Conservation (phyloP, 1,140 invertebrate genomes). For the Trichonephila inaurata region DNA sequence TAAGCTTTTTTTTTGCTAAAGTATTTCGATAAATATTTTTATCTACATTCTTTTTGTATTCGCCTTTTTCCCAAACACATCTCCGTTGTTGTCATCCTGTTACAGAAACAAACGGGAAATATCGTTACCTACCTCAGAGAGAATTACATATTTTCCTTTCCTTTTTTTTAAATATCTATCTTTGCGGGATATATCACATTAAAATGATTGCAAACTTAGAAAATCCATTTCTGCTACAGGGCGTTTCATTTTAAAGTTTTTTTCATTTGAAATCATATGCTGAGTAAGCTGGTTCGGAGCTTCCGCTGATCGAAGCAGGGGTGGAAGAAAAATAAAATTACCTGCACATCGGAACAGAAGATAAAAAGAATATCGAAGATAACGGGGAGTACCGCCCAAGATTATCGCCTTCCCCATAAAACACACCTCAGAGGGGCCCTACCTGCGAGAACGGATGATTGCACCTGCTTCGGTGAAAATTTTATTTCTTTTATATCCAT, state of each 20-base stretch:
- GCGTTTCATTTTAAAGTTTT: neutral
- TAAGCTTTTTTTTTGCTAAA: no score
- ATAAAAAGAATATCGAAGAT: slow-evolving; percentile 38
- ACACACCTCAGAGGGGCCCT: slow-evolving; percentile 12
- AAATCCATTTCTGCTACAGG: neutral
- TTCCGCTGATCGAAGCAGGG: neutral
- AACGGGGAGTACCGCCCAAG: neutral
- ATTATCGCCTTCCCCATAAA: slow-evolving; percentile 27
- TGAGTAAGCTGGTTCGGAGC: neutral
- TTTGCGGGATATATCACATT: neutral
- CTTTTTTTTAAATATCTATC: neutral
- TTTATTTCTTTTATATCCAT: slow-evolving; percentile 39
- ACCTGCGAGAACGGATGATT: slow-evolving; percentile 36
- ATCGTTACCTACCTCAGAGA: no score
- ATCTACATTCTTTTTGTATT: no score
- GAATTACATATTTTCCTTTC: neutral
- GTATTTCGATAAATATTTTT: no score
- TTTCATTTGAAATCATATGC: slow-evolving; percentile 28
- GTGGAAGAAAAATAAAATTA: slow-evolving; percentile 19
- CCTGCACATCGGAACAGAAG: neutral
- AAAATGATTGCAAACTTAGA: neutral
- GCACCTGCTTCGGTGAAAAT: slow-evolving; percentile 7
- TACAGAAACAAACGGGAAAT: no score
- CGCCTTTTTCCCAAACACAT: no score
- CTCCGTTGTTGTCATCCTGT: no score